Evolutionary conservation across 1,140 invertebrate species (phyloP).

Genomic region (Colletes gigas): DNA sequence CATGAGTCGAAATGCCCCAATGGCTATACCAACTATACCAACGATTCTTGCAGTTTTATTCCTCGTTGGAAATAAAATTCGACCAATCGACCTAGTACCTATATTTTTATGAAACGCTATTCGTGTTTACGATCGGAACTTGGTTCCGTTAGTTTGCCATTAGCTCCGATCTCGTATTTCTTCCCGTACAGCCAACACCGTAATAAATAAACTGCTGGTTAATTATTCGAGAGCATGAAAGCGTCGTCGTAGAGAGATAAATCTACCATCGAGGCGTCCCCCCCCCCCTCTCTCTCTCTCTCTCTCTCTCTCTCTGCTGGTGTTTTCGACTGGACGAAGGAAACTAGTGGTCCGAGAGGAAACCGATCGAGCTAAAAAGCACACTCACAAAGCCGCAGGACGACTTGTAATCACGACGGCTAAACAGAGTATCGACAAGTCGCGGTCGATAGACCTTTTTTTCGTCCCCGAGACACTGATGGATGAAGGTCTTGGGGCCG

Average conservation of each 20-base stretch:
- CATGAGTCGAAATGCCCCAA: no score
- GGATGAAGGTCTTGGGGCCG: slow-evolving; percentile 29
- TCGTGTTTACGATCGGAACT: neutral
- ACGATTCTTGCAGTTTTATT: no score
- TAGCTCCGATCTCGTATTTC: neutral
- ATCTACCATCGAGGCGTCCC: slow-evolving; percentile 30
- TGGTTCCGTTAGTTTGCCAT: neutral
- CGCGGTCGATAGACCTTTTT: slow-evolving; percentile 27
- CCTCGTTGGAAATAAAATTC: no score
- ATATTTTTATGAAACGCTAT: no score
- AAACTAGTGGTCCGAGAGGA: neutral
- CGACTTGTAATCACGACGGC: slow-evolving; percentile 36
- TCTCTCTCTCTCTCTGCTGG: slow-evolving; percentile 7
- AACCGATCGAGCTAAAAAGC: neutral
- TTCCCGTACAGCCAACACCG: neutral
- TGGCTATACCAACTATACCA: no score
- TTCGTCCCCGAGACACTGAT: slow-evolving; percentile 20
- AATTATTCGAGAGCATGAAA: slow-evolving; percentile 1
- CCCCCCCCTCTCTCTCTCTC: no score
- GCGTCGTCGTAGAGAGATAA: neutral
- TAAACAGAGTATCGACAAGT: slow-evolving; percentile 43
- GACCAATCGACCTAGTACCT: no score
- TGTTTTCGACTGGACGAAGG: neutral
- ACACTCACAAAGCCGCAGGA: neutral
- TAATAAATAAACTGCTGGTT: slow-evolving; percentile 2